Evolutionary conservation across 2,797 vertebrate genomes (phyloP).

Genomic region (Gallinago solitaria): DNA sequence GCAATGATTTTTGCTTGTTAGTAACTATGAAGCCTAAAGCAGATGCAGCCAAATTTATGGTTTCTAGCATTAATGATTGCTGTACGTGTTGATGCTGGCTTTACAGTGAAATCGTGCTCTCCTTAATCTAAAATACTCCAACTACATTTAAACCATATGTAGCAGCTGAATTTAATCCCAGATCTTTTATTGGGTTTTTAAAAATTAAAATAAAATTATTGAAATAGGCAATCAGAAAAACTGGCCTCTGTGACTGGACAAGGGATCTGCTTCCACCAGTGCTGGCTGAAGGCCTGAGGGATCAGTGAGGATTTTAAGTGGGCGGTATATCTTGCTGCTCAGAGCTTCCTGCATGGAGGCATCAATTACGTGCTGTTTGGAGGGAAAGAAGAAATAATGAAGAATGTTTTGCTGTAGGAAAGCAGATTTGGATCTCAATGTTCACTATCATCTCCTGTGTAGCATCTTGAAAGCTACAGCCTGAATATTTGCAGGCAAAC

Average conservation of each 20-base stretch:
- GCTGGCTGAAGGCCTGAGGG: not conserved
- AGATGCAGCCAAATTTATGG: slow-evolving; percentile 27
- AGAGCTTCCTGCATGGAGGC: not conserved
- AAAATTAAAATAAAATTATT: not conserved
- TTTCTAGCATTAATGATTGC: slow-evolving; percentile 31
- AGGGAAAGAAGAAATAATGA: not conserved
- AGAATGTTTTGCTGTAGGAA: not conserved
- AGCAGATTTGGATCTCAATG: not conserved
- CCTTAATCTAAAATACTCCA: not conserved
- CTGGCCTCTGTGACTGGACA: not conserved
- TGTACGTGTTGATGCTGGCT: not conserved
- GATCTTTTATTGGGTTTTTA: not conserved
- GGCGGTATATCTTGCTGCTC: not conserved
- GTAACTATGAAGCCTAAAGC: slow-evolving; percentile 47
- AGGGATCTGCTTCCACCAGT: not conserved
- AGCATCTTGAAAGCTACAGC: not conserved
- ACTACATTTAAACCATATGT: not conserved
- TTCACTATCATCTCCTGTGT: not conserved
- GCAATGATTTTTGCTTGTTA: slow-evolving; percentile 52
- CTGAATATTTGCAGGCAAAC: not conserved
- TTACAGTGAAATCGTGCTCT: not conserved
- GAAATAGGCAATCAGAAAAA: not conserved
- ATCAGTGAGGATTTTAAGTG: not conserved
- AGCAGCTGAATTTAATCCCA: not conserved
- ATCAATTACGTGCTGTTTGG: not conserved